Evolutionary conservation across 2,797 vertebrate genomes (phyloP).

Genomic region (Xenops minutus): DNA sequence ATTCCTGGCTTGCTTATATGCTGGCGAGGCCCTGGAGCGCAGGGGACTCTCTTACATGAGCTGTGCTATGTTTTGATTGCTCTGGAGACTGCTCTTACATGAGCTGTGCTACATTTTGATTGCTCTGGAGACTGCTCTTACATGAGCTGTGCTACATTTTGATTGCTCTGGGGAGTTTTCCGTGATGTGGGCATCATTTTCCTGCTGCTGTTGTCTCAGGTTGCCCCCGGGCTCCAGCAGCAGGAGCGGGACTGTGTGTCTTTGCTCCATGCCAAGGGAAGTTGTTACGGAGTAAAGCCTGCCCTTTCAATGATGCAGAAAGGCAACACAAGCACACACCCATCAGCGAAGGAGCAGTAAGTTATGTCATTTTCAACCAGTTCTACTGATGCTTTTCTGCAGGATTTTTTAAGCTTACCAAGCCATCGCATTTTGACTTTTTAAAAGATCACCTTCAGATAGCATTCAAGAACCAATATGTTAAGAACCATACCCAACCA

Average conservation of each 20-base stretch:
- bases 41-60: too few species aligned
- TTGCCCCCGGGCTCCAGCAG: neutral
- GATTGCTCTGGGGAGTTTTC: neutral
- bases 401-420: neutral
- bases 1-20: fast-evolving
- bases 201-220: fast-evolving
- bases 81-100: too few species aligned
- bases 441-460: neutral
- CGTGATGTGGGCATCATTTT: fast-evolving
- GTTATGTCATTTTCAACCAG: neutral
- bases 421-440: fast-evolving
- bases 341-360: neutral
- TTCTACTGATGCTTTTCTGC: neutral
- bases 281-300: neutral
- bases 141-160: neutral
- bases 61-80: too few species aligned
- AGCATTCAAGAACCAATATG: neutral
- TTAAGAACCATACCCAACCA: fast-evolving
- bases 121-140: too few species aligned
- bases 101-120: neutral
- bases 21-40: fast-evolving
- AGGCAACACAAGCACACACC: fast-evolving
- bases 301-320: fast-evolving
- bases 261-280: neutral
- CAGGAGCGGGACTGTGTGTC: fast-evolving